Percentiles rank a stretch among this genome's conserved stretches.
Evolutionary conservation across 2,888 invertebrate species (phyloP).

Genomic region (Folsomia manolachei): DNA sequence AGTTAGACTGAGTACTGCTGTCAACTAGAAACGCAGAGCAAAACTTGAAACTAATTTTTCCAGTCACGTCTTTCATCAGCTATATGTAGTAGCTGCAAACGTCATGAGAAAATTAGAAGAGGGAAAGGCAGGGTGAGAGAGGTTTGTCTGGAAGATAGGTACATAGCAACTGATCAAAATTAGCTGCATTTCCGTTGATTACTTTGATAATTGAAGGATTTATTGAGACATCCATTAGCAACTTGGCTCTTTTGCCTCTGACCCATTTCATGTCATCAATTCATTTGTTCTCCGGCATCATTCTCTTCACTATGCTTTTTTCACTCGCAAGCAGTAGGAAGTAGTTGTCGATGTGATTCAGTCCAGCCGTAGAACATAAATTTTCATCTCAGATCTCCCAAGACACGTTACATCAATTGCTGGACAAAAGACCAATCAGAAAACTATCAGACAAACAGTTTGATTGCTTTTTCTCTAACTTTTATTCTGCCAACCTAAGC

Average conservation of each 20-base stretch:
- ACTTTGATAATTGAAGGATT: conserved; percentile 51
- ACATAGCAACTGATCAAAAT: conserved; percentile 17
- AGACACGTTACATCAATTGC: conserved; percentile 1
- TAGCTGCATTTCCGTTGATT: conserved; percentile 48
- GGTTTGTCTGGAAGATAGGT: not conserved
- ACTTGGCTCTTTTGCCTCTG: conserved; percentile 26
- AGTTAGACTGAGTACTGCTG: not conserved
- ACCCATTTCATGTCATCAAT: not conserved
- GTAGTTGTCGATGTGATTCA: not conserved
- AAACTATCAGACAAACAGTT: not conserved
- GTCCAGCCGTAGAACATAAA: not conserved
- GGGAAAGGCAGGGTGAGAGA: not conserved
- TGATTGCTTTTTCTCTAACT: not conserved
- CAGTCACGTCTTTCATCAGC: conserved; percentile 45
- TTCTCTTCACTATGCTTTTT: conserved; percentile 7
- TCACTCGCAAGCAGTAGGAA: not conserved
- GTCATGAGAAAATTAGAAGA: conserved; percentile 45
- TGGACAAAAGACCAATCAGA: conserved; percentile 2
- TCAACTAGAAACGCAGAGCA: not conserved
- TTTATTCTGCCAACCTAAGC: not conserved
- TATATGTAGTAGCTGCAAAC: conserved; percentile 23
- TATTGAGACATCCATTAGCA: conserved; percentile 46
- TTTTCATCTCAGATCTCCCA: conserved; percentile 1
- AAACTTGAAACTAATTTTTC: conserved; percentile 38
- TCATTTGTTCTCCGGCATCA: not conserved